Base-by-base conservation (phyloP, 2,113 vertebrate genomes). In the Nymphicus hollandicus region DNA sequence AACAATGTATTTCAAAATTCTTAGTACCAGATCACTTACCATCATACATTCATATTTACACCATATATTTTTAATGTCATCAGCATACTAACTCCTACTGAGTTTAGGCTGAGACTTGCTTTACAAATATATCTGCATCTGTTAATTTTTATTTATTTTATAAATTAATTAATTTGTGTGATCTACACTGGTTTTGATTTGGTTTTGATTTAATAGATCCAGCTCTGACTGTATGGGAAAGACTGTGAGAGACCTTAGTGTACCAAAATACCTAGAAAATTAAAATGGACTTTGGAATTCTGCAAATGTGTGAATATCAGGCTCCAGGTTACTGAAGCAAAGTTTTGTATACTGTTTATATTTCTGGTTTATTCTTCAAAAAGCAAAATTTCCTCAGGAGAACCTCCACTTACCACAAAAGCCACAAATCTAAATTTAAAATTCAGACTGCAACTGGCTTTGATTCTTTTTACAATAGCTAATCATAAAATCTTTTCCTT, bases 1-100 rank as follows among this genome's bases (percentile, higher is more conserved):
- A 58, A n/a, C 69, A 96, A 79, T 52, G 60, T 94, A 81, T 91
- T 69, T 71, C 82, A 93, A 72, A 86, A 89, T 95, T 95, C 95
- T 95, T 88, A 94, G 64, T 78, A 56, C 56, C 63, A 95, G 17
- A 73, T 73, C 79, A 90, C 53, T 94, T 93, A 29, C 50, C 47
- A 84, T 31, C 27, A 68, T 37, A 43, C 41, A 43, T 76, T 88
- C 86, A 52, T 92, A 93, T 91, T 95, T 95, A 90, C 78, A 94
- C 22, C 9, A 2, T 39, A 46, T 91, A 92, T 61, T 89, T 69
- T 52, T 70, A 78, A 72, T 84, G 58, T 81, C 41, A 95, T 83
- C 46, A 81, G 53, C 49, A 52, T 81, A 46, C 52, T 53, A 81
- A 91, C 58, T 90, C 55, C 81, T 86, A 61, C 53, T 69, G 64